These are phyloP conservation scores for Sceloporus undulatus DNA, from an alignment of 2,113 vertebrate species.

Conservation along the genomic window DNA sequence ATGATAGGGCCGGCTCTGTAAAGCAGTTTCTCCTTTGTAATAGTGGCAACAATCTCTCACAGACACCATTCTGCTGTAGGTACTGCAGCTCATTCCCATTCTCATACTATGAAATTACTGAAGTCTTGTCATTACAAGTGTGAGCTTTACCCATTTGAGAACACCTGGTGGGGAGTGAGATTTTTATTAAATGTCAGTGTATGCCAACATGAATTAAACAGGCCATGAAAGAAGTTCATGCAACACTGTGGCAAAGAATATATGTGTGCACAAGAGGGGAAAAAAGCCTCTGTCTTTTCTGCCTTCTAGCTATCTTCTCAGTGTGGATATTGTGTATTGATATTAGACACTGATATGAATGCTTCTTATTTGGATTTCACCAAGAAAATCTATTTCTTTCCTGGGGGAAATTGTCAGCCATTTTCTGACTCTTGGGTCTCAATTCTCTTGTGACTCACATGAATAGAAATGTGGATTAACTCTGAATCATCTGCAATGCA, in stretches of 20 bases:
- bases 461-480: slow-evolving; percentile 62
- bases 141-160: slow-evolving; percentile 62
- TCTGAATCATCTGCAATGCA: slow-evolving; percentile 54
- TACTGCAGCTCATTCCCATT: slow-evolving; percentile 37
- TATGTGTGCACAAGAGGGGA: slow-evolving; percentile 45
- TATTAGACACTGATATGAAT: slow-evolving; percentile 73
- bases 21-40: neutral
- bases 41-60: neutral
- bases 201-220: slow-evolving; percentile 80
- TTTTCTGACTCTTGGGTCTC: slow-evolving; percentile 56
- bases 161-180: slow-evolving; percentile 75
- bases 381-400: slow-evolving; percentile 69
- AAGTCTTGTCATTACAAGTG: slow-evolving; percentile 36
- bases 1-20: too few relatives aligned
- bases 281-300: slow-evolving; percentile 60
- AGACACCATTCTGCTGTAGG: neutral
- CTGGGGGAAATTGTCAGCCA: slow-evolving; percentile 57
- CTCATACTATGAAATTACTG: slow-evolving; percentile 57
- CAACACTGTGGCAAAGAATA: slow-evolving; percentile 66
- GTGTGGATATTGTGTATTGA: slow-evolving; percentile 71
- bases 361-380: slow-evolving; percentile 71
- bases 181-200: slow-evolving; percentile 79
- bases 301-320: slow-evolving; percentile 63
- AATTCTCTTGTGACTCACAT: slow-evolving; percentile 60
- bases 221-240: slow-evolving; percentile 70